Evolutionary conservation across 1,140 invertebrate species (phyloP), one percentile per base, ranked within the genome.

Genomic region (Vanessa tameamea): DNA sequence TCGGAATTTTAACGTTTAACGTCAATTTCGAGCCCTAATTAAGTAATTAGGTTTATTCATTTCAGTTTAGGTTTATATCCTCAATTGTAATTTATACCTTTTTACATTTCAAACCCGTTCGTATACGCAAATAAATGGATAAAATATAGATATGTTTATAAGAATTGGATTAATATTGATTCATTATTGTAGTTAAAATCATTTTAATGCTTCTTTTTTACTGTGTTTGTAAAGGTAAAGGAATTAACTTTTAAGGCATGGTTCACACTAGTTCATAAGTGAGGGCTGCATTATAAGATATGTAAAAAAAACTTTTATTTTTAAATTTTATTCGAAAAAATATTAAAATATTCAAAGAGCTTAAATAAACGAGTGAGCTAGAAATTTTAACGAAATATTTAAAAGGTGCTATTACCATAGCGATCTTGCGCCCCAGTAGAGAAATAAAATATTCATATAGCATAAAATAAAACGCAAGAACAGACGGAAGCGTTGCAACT

Each of bases 401-500:
- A 13, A 48, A 26, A 64, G 20, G 63, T 26, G 14, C 6, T 47
- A 72, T 72, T 72, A 64, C 50, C 70, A 72, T 72, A 72, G 51
- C 23, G 37, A 64, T 72, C 70, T 66, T 64, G 50, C 50, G 70
- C 31, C 51, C 65, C 63, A 72, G 37, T 66, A 16, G 64, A 11
- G 9, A 72, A 57, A 11, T 61, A 63, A 72, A 72, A 72, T 72
- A 72, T 72, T 72, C 70, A 72, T 57, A 43, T 16, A 43, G 70
- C 55, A 72, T 72, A 72, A 72, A 72, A 59, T 65, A 66, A 66
- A 66, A 48, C 64, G 53, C 63, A 59, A 47, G 26, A 63, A 51
- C 16, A 15, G 15, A 66, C 61, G 20, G 64, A 43, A 47, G 59
- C 47, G 43, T 20, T 47, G 50, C 16, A 16, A 53, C 37, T 72